phyloP scores from a whole-genome alignment of 2,797 vertebrate genomes.

The Acrossocheilus wenchowensis region DNA sequence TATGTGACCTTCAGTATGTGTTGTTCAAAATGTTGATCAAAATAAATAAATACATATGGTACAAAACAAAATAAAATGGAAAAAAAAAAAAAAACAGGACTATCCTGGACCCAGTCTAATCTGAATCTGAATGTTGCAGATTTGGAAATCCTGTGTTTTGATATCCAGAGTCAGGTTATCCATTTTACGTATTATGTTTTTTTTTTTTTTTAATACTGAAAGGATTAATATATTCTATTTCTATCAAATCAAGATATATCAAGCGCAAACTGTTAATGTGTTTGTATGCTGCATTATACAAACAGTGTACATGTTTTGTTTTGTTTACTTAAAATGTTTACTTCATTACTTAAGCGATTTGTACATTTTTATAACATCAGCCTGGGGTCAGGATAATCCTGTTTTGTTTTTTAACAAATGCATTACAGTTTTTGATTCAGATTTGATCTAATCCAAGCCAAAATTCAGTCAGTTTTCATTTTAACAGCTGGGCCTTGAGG shows the following conservation, averaged over 20 bases:
- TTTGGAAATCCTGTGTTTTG: not conserved
- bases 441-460: not conserved
- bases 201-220: too few relatives aligned
- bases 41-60: not conserved
- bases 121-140: not conserved
- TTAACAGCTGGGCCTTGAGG: not conserved
- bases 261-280: too few relatives aligned
- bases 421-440: not conserved
- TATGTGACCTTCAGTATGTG: not conserved
- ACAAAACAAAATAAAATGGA: too few relatives aligned
- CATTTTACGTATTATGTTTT: not conserved
- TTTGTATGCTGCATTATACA: too few relatives aligned
- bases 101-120: not conserved
- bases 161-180: not conserved
- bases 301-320: too few relatives aligned
- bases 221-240: too few relatives aligned
- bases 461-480: not conserved
- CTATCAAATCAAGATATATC: too few relatives aligned
- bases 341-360: not conserved
- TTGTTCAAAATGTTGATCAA: not conserved
- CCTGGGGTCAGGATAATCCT: not conserved
- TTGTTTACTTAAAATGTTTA: not conserved
- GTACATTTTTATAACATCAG: too few relatives aligned
- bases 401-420: not conserved
- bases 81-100: too few relatives aligned